Conservation (phyloP, 2,797 vertebrate species). For the Manis pentadactyla region DNA sequence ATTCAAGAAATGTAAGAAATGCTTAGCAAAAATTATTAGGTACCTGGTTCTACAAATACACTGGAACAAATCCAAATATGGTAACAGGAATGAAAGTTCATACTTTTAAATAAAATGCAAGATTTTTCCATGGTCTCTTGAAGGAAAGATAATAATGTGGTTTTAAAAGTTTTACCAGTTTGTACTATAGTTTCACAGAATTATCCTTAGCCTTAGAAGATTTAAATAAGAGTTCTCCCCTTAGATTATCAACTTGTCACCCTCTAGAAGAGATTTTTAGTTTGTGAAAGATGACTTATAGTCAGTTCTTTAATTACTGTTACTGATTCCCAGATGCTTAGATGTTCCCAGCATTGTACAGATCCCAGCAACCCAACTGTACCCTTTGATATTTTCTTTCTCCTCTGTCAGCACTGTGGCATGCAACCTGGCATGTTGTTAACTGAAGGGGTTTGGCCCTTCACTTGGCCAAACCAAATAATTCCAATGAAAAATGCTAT, state of each 20-base stretch:
- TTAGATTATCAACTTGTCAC: neutral
- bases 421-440: neutral
- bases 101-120: conserved; percentile 31
- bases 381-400: neutral
- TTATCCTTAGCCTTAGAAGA: neutral
- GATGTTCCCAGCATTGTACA: neutral
- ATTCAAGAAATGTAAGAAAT: conserved; percentile 7
- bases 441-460: neutral
- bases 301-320: neutral
- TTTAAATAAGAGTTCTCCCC: neutral
- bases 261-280: neutral
- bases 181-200: neutral
- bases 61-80: conserved; percentile 26
- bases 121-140: neutral
- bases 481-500: conserved; percentile 20
- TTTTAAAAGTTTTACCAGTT: conserved; percentile 15
- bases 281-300: conserved; percentile 32
- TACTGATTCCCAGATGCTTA: neutral
- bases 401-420: neutral
- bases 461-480: conserved; percentile 52
- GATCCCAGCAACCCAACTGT: neutral
- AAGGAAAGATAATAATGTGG: conserved; percentile 27
- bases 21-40: neutral
- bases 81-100: neutral
- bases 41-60: neutral